Conservation (phyloP, 1,140 invertebrate species). For the Eumaeus atala region DNA sequence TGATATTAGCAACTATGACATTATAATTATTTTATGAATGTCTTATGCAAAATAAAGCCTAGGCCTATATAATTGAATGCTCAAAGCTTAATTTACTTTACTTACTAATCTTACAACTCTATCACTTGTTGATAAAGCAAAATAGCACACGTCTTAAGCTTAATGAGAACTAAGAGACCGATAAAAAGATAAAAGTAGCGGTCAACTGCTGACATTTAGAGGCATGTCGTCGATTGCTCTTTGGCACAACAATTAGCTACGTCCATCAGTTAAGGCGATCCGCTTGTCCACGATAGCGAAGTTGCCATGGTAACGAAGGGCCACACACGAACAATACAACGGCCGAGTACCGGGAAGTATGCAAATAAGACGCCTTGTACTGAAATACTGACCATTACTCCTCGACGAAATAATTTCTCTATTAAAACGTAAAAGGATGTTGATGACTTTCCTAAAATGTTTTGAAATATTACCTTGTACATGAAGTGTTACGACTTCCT, state of each 20-base stretch:
- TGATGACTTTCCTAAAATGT: background rate
- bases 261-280: slow-evolving; percentile 61
- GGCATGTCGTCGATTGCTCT: slow-evolving; percentile 34
- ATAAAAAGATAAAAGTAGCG: slow-evolving; percentile 25
- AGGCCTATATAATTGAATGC: too few species aligned
- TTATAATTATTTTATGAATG: too few species aligned
- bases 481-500: too few species aligned
- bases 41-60: too few species aligned
- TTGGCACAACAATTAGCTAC: slow-evolving; percentile 57
- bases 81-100: too few species aligned
- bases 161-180: slow-evolving; percentile 18
- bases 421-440: background rate
- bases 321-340: slow-evolving; percentile 56
- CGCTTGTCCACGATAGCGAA: slow-evolving; percentile 38
- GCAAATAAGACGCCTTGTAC: slow-evolving; percentile 47
- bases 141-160: slow-evolving; percentile 12
- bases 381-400: slow-evolving; percentile 13
- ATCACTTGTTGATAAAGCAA: slow-evolving; percentile 8
- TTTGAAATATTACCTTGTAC: too few species aligned
- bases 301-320: slow-evolving; percentile 59
- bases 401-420: slow-evolving; percentile 3
- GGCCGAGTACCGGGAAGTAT: slow-evolving; percentile 39
- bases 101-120: too few species aligned
- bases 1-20: too few species aligned
- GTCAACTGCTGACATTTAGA: slow-evolving; percentile 48